Conservation (phyloP, 2,888 invertebrate species). For the Aspidiotus destructor region DNA sequence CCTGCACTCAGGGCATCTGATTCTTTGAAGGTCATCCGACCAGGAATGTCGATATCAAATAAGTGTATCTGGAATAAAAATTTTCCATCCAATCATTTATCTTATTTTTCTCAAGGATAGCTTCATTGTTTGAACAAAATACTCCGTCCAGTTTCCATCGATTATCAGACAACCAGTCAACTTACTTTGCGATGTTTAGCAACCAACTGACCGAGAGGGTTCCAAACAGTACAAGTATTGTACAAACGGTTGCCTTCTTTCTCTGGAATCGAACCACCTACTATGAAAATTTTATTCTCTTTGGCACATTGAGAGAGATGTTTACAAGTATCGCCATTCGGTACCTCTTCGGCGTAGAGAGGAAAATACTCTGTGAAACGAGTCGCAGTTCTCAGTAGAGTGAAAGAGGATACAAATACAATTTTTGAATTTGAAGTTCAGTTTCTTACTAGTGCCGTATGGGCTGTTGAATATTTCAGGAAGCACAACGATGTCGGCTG, state of each 20-base stretch:
- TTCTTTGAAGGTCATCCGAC: constrained; percentile 84
- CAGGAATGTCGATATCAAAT: constrained; percentile 91
- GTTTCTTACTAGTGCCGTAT: constrained; percentile 63
- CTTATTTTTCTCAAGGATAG: not conserved
- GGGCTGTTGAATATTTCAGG: constrained; percentile 93
- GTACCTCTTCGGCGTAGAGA: constrained; percentile 76
- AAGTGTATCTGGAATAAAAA: constrained; percentile 63
- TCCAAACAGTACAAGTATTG: constrained; percentile 85
- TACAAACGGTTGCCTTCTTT: constrained; percentile 55
- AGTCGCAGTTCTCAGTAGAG: constrained; percentile 67
- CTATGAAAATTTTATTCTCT: constrained; percentile 63
- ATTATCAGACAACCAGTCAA: not conserved
- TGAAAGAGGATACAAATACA: constrained; percentile 19
- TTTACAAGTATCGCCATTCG: constrained; percentile 62
- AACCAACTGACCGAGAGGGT: constrained; percentile 63
- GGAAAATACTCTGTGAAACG: constrained; percentile 58
- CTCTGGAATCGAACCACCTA: constrained; percentile 89
- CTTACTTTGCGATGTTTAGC: constrained; percentile 73
- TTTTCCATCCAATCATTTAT: not conserved
- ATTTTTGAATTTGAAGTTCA: not conserved
- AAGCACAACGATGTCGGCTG: constrained; percentile 54
- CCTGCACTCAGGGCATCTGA: constrained; percentile 75
- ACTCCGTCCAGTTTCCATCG: not conserved
- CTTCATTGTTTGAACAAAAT: not conserved
- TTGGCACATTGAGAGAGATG: constrained; percentile 65